Percentiles rank a stretch among this genome's conserved stretches.
phyloP scores from a whole-genome alignment of 2,888 invertebrate genomes.

The Microplitis deprimator region DNA sequence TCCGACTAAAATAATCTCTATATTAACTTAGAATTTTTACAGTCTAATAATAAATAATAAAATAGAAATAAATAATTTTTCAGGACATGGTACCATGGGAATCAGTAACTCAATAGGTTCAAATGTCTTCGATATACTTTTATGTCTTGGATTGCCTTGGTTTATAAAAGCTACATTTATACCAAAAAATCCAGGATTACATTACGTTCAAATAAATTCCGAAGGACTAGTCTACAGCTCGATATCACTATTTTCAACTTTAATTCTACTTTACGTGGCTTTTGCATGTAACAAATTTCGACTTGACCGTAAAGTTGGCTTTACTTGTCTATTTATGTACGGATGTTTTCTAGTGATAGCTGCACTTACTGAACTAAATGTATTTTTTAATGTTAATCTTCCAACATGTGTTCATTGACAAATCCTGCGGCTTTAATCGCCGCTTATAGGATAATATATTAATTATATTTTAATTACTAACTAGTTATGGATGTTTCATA shows the following conservation, averaged over 20 bases:
- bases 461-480: not conserved
- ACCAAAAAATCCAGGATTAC: slow-evolving; percentile 74
- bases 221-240: slow-evolving; percentile 84
- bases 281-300: slow-evolving; percentile 79
- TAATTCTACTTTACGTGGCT: slow-evolving; percentile 79
- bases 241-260: slow-evolving; percentile 81
- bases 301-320: slow-evolving; percentile 81
- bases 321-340: slow-evolving; percentile 79
- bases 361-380: slow-evolving; percentile 82
- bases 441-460: not conserved
- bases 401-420: slow-evolving; percentile 78
- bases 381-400: slow-evolving; percentile 82
- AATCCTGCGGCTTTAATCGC: slow-evolving; percentile 39
- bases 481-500: too few relatives aligned
- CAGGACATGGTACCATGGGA: slow-evolving; percentile 84
- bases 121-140: slow-evolving; percentile 85
- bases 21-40: not conserved
- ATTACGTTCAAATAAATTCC: slow-evolving; percentile 82
- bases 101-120: slow-evolving; percentile 87
- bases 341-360: slow-evolving; percentile 79
- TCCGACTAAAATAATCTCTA: not conserved
- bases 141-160: slow-evolving; percentile 87
- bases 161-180: slow-evolving; percentile 79
- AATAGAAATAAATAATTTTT: slow-evolving; percentile 48
- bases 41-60: too few relatives aligned